Evolutionary conservation across 2,113 vertebrate genomes (phyloP), one percentile per base, ranked within the genome.

Genomic region (Pangasianodon gigas): DNA sequence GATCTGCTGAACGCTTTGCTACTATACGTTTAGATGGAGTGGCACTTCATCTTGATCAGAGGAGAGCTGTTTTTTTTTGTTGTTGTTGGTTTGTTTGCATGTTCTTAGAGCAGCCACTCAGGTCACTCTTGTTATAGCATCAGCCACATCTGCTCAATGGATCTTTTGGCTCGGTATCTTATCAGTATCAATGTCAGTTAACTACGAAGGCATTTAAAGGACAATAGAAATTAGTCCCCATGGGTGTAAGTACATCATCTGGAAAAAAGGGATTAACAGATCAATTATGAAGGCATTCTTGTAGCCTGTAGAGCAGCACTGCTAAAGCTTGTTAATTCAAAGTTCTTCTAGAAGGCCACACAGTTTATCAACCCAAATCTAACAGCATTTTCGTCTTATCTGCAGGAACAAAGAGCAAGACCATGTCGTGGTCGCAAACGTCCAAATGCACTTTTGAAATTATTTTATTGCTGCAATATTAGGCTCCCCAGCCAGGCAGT

Each of bases 381-480:
- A 48, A 75, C 88, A 86, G 18, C 75, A 88, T 86, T 88, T 85
- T 82, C 16, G 46, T 80, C 62, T 85, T 62, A 87, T 90, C 87
- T 60, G 58, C 87, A 84, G 87, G 91, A 87, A 89, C 77, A 88
- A 87, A 91, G 90, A 69, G 89, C n/a, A 87, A 83, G 65, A 79
- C 87, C 46, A 71, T 87, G 87, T 37, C 32, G 56, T 56, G 84
- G 56, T 84, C 56, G 26, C 88, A 89, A 89, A 69, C 71, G 71
- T 92, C 91, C 88, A 86, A 75, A 88, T 74, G 79, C 83, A 81
- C 86, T 87, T 90, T 86, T 89, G 90, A 90, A 90, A 92, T 92
- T 90, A 92, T 89, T 90, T 85, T 85, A 90, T 92, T 90, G 88
- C 88, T 89, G 65, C 81, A 75, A 87, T 84, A 82, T 87, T 83